A percentile compares a stretch with the other conserved stretches of the same genome.
phyloP scores from a whole-genome alignment of 1,140 invertebrate genomes.

The Prorops nasuta region DNA sequence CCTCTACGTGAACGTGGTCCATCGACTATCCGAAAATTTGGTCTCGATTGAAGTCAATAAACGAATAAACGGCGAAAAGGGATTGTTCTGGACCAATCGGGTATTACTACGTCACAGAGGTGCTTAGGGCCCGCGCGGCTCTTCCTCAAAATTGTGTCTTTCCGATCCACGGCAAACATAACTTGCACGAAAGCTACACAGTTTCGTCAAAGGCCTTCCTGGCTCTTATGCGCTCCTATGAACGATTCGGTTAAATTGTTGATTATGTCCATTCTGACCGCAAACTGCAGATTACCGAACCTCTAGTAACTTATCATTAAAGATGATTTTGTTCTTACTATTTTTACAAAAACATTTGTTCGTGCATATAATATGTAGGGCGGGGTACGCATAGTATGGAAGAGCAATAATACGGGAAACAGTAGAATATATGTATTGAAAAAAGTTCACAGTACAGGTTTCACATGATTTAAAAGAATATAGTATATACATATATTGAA shows the following conservation, averaged over 20 bases:
- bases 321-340: not conserved
- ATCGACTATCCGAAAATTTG: constrained; percentile 44
- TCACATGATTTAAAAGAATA: too few relatives aligned
- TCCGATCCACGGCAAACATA: constrained; percentile 52
- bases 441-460: too few relatives aligned
- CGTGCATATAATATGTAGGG: not conserved
- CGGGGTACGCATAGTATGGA: not conserved
- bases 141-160: constrained; percentile 59
- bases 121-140: constrained; percentile 54
- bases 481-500: too few relatives aligned
- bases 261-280: constrained; percentile 56
- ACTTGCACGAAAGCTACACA: constrained; percentile 1
- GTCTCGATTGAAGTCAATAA: constrained; percentile 26
- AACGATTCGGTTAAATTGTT: constrained; percentile 52
- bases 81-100: constrained; percentile 46
- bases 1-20: too few relatives aligned
- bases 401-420: not conserved
- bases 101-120: constrained; percentile 42
- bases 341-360: not conserved
- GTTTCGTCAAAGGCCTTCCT: constrained; percentile 1
- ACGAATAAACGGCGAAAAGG: constrained; percentile 47
- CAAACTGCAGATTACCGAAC: constrained; percentile 33
- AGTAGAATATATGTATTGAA: too few relatives aligned
- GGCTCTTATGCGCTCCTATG: constrained; percentile 32
- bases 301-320: constrained; percentile 28